These are phyloP conservation scores for Cabera pusaria DNA, from an alignment of 2,888 invertebrate species.

Conservation along the genomic window DNA sequence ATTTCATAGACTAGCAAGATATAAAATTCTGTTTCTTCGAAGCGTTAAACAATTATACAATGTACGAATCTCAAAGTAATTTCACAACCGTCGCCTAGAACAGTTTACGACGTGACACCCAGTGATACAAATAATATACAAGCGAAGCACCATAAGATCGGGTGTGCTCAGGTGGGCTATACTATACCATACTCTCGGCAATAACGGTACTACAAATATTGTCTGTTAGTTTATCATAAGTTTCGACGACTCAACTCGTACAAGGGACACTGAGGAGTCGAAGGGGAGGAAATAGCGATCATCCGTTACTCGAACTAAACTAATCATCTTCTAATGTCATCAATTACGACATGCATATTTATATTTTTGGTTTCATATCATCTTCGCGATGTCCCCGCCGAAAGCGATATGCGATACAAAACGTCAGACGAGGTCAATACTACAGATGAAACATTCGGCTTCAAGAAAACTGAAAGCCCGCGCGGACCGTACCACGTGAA, in stretches of 20 bases:
- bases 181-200: too few relatives aligned
- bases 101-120: constrained; percentile 42
- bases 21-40: constrained; percentile 36
- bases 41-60: constrained; percentile 46
- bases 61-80: constrained; percentile 61
- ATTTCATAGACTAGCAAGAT: constrained; percentile 60
- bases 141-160: constrained; percentile 65
- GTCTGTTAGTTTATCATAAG: background rate
- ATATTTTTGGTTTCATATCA: constrained; percentile 17
- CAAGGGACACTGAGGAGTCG: background rate
- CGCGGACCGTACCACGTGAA: too few relatives aligned
- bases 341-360: constrained; percentile 15
- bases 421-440: too few relatives aligned
- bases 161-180: constrained; percentile 61
- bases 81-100: constrained; percentile 70
- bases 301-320: constrained; percentile 33
- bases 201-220: too few relatives aligned
- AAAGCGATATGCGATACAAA: constrained; percentile 21
- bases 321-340: constrained; percentile 24
- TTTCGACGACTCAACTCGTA: too few relatives aligned
- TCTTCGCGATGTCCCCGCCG: constrained; percentile 3
- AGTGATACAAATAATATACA: constrained; percentile 47
- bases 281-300: constrained; percentile 11
- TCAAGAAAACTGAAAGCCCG: too few relatives aligned
- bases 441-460: too few relatives aligned